Evolutionary conservation across 1,140 invertebrate species (phyloP).

Genomic region (Drosophila sulfurigaster): DNA sequence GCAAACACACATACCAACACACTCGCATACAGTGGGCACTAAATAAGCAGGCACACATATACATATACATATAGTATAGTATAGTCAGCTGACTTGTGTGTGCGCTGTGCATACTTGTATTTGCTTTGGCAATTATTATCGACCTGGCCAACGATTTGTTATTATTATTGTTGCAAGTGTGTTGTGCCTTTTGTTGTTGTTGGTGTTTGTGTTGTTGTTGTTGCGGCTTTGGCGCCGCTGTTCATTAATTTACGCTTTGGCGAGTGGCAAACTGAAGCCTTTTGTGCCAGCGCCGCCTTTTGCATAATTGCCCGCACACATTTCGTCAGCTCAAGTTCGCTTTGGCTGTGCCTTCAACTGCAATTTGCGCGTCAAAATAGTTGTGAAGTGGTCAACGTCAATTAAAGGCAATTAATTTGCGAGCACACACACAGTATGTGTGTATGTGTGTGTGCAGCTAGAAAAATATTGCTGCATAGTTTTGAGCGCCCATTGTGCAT

Average conservation of each 20-base stretch:
- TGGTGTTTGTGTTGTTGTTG: constrained; percentile 18
- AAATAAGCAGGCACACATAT: constrained; percentile 15
- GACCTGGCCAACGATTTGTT: constrained; percentile 74
- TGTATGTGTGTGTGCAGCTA: constrained; percentile 21
- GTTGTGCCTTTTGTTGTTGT: constrained; percentile 8
- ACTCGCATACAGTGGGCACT: constrained; percentile 9
- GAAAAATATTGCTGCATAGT: constrained; percentile 67
- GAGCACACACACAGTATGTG: neutral
- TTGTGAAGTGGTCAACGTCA: constrained; percentile 53
- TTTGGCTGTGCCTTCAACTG: constrained; percentile 37
- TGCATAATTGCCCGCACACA: constrained; percentile 66
- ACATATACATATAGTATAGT: neutral
- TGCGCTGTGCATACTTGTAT: constrained; percentile 54
- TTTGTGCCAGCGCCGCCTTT: constrained; percentile 39
- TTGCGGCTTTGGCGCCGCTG: constrained; percentile 47
- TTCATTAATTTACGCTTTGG: constrained; percentile 69
- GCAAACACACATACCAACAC: constrained; percentile 14
- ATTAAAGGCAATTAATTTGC: constrained; percentile 61
- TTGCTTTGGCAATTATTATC: constrained; percentile 70
- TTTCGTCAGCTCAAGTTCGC: constrained; percentile 47
- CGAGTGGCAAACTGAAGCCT: constrained; percentile 18
- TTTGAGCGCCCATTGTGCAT: constrained; percentile 47
- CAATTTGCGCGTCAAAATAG: constrained; percentile 71
- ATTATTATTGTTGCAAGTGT: constrained; percentile 64
- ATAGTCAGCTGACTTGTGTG: constrained; percentile 50